Evolutionary conservation across 2,113 vertebrate genomes (phyloP), one percentile per base, ranked within the genome.

Genomic region (Platysteira castanea): DNA sequence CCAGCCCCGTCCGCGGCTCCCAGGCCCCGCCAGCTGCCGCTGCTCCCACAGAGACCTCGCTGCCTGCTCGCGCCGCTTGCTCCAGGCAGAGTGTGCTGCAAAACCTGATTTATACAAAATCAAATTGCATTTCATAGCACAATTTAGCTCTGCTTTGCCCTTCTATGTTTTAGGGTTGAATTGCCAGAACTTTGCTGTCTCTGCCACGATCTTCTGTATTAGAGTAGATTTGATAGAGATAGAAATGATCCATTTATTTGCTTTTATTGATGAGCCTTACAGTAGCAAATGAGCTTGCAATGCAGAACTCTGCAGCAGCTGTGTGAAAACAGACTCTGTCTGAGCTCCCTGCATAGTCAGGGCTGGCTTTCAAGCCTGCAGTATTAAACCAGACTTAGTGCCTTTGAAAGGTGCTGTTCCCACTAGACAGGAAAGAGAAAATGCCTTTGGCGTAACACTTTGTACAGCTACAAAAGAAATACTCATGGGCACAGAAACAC

Each of bases 221-320:
- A 30, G 73, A 47, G 41, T 42, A 59, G 68, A 78, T 93, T 86
- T 59, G 73, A 89, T 78, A 33, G 18, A 67, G 73, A 42, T 52
- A 86, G 80, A 80, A 90, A 61, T 28, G 42, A 90, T 95, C 92
- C 35, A 8, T 92, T 94, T 95, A 27, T 93, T 91, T 90, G 14
- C 54, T 94, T 63, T 76, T 93, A 77, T 70, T 86, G 78, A 89
- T 87, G 89, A 84, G 76, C 47, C 33, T 63, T 50, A 53, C 42
- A 74, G n/a, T 19, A 57, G 54, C 61, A 13, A 54, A 15, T 4
- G n/a, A 84, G 77, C 54, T 90, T 37, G 68, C 85, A 50, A 3
- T 50, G 94, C 92, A 82, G 68, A 59, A 37, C 37, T 47, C 73
- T 82, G 89, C 84, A 82, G 94, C 64, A 76, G 81, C 70, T 73